Conservation (phyloP, 2,888 invertebrate species). For the Lordiphosa fenestrarum region DNA sequence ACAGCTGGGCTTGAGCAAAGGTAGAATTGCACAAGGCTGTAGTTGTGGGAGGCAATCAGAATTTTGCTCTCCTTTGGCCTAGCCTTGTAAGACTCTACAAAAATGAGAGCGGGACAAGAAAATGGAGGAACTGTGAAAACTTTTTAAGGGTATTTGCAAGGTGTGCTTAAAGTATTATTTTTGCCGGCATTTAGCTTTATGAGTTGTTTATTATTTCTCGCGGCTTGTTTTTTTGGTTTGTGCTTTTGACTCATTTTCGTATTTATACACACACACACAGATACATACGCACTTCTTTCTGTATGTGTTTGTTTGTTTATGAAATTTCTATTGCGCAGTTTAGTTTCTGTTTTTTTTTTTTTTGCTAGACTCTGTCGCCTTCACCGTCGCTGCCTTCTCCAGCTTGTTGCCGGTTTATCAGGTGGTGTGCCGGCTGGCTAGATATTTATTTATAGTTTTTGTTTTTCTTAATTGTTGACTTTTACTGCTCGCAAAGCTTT, state of each 20-base stretch:
- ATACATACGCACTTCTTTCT: slow-evolving; percentile 11
- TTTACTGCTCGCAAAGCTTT: not conserved
- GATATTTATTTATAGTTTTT: slow-evolving; percentile 32
- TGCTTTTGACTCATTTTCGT: slow-evolving; percentile 41
- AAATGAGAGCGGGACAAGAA: no score
- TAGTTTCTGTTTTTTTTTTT: slow-evolving; percentile 44
- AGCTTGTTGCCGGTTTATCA: slow-evolving; percentile 64
- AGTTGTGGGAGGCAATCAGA: no score
- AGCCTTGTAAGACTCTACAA: no score
- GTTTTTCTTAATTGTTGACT: slow-evolving; percentile 8
- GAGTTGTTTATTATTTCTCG: slow-evolving; percentile 43
- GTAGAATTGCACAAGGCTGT: no score
- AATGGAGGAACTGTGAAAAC: no score
- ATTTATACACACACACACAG: slow-evolving; percentile 7
- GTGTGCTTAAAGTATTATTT: slow-evolving; percentile 20
- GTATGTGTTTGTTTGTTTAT: slow-evolving; percentile 57
- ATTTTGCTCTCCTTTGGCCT: no score
- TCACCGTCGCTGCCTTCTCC: slow-evolving; percentile 4
- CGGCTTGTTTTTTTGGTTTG: slow-evolving; percentile 32
- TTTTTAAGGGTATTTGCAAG: no score
- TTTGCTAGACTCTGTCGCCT: not conserved
- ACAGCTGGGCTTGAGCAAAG: no score
- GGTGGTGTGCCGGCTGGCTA: slow-evolving; percentile 43
- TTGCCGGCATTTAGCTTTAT: slow-evolving; percentile 58
- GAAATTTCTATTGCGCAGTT: slow-evolving; percentile 74